Base-by-base conservation (phyloP, 2,888 invertebrate species). In the Rhamnusium bicolor region DNA sequence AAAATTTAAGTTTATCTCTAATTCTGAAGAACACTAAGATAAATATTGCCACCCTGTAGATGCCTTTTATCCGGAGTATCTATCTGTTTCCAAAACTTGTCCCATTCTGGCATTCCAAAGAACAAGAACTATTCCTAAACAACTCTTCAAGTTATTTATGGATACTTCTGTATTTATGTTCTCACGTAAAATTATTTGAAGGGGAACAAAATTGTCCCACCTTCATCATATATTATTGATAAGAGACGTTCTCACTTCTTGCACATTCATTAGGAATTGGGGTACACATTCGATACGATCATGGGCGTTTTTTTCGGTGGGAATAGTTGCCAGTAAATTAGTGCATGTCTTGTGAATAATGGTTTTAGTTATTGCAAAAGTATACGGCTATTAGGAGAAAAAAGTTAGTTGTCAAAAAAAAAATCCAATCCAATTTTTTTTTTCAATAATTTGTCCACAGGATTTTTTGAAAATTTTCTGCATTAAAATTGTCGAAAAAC, bases 11-110 rank as follows among this genome's bases (percentile, higher is more conserved):
- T 65, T 65, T 40, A 65, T 54, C 53, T 65, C 32, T n/a, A 27
- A 24, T 53, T 29, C 51, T 3, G 24, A 32, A 47, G 24, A 49
- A 63, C 19, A 47, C 18, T 40, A 14, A 53, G 65, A 65, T 53
- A 65, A 65, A 53, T 54, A 53, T 32, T 65, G 51, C 65, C 65
- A 65, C 65, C 65, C 53, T 65, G 65, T 54, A 53, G 65, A 65
- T 53, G 10, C 65, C 65, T 51, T 65, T 53, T 53, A 53, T 65
- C 58, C 16, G 27, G 16, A 32, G 8, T 58, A 58, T 29, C 58
- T 18, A 16, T 53, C 51, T 54, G 7, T 51, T 65, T 54, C 29
- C 53, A 32, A 61, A 65, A 19, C 32, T 65, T 53, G 65, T 32
- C 65, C 65, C 65, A 65, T 54, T 65, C 54, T 54, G 32, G 32